Evolutionary conservation across 1,140 invertebrate species (phyloP), one percentile per base, ranked within the genome.

Genomic region (Rhyacophila brunnea): DNA sequence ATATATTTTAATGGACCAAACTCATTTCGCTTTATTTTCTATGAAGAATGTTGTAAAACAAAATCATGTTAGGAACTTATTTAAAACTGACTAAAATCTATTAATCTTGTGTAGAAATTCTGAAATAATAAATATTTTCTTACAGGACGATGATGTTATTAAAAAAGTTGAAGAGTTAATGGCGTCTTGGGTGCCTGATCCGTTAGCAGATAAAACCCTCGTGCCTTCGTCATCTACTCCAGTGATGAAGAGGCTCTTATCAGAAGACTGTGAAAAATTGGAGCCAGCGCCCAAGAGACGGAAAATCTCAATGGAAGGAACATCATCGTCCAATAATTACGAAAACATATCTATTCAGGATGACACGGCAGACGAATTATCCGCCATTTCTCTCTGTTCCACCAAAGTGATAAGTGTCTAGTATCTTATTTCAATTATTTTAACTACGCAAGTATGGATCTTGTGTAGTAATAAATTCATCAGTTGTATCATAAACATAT

Each of bases 101-200:
- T n/a, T n/a, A n/a, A n/a, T n/a, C n/a, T n/a, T n/a, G n/a, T 7
- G 13, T 43, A 43, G 6, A 13, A 9, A 14, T 43, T n/a, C 6
- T 43, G 10, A 43, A 45, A 4, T 45, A 18, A 51, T 40, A 10
- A 20, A 10, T 23, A 40, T 46, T 61, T 13, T 56, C 50, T 58
- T 43, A 14, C 66, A 79, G 75, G 75, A 79, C 58, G 40, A 64
- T 19, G 68, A 70, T 34, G 70, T 74, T 3, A 70, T 71, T 35
- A 64, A 69, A 45, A 71, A 68, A 57, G 70, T 77, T 13, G 68
- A 77, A 14, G 70, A 67, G 28, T 59, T 79, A 34, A 63, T 78
- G 10, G 68, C 18, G 35, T 28, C 23, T 5, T 28, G 3, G 23
- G 23, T 9, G 9, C 3, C 9, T 28, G 23, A 28, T 3, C 3